Base-by-base conservation (phyloP, 2,113 vertebrate species). In the Melanocharis versteri region DNA sequence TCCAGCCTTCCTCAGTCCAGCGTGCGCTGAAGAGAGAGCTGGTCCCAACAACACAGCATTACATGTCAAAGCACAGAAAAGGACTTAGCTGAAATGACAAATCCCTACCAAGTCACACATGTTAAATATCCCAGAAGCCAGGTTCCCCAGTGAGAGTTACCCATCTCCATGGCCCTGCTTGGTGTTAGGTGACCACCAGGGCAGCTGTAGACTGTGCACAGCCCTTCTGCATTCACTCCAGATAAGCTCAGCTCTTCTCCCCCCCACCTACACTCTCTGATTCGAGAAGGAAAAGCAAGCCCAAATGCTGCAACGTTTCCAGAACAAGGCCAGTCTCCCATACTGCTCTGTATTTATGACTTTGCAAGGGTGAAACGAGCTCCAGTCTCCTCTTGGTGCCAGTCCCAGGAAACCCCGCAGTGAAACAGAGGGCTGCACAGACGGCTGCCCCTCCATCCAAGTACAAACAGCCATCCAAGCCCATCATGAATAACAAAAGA, bases 401-500 rank as follows among this genome's bases (percentile, higher is more conserved):
- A 78, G 60, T 68, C 62, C 54, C 85, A 90, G 83, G 81, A 96
- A 97, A 77, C 57, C 88, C 79, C 18, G 2, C 71, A 83, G 79
- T 27, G 90, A 70, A 96, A 93, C 85, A 83, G 88, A 96, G 93
- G 86, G 83, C 35, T 94, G 87, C 87, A 87, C 96, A 96, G 89
- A 92, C 68, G 23, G 95, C 81, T 54, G 56, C 57, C 91, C 70
- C 51, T 89, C 77, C n/a, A 30, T 71, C 89, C 93, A 94, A 94
- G 87, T 47, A 92, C 83, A 88, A 90, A 72, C 71, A 83, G 79
- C 45, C 75, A 85, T 69, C 58, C 75, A 88, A 95, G 66, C 39
- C n/a, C 24, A 4, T 73, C 60, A 56, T 9, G n/a, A 96, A 77
- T 61, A 89, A 93, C 56, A 92, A 69, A 78, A 58, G 76, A 75